phyloP scores from a whole-genome alignment of 2,888 invertebrate species.

The Nemapogon koenigi region DNA sequence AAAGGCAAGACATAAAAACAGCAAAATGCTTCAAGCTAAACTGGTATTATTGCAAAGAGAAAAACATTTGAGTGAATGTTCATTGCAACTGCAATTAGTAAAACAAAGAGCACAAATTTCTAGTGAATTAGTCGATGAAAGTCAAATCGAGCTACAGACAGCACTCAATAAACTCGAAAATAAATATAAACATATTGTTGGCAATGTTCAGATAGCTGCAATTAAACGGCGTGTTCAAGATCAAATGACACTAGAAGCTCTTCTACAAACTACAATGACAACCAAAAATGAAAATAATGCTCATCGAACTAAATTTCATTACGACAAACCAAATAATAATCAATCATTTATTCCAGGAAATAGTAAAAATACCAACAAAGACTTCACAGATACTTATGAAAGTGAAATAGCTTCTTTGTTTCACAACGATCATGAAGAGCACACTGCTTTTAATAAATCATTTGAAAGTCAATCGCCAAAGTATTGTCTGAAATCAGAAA shows the following conservation, averaged over 20 bases:
- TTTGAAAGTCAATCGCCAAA: no score
- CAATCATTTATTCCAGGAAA: no score
- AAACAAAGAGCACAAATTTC: conserved; percentile 42
- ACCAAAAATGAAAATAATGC: no score
- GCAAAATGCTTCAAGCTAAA: conserved; percentile 36
- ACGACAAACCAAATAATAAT: no score
- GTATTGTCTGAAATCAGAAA: no score
- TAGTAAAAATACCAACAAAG: no score
- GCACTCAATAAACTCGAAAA: conserved; percentile 42
- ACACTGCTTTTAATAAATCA: no score
- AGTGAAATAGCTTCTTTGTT: no score
- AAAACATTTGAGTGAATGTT: conserved; percentile 42
- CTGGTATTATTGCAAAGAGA: conserved; percentile 38
- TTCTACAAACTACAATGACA: no score
- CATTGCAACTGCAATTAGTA: conserved; percentile 41
- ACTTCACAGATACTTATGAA: no score
- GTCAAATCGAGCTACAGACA: conserved; percentile 33
- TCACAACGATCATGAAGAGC: no score
- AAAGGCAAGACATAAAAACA: conserved; percentile 34
- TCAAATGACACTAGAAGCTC: conserved; percentile 40
- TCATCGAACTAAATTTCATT: no score
- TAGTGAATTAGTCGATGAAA: conserved; percentile 36
- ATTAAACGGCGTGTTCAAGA: conserved; percentile 48
- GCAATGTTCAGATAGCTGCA: conserved; percentile 47
- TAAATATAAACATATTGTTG: conserved; percentile 50